Base-by-base conservation (phyloP, 2,797 vertebrate genomes). In the Enteromius radiatus region DNA sequence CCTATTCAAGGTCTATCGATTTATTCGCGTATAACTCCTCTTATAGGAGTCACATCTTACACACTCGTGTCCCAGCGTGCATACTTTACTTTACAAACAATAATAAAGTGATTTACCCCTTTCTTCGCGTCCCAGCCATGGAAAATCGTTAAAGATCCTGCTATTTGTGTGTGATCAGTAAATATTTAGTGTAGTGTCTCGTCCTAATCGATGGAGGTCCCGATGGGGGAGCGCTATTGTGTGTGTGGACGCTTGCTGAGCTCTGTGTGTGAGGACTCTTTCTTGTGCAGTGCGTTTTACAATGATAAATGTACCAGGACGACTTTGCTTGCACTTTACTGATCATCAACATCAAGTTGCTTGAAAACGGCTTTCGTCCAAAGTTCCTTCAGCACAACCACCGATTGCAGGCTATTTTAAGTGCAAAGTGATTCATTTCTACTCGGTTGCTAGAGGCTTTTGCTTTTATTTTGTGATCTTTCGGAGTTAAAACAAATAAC, bases 161-260 rank as follows among this genome's bases (percentile, higher is more conserved):
- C 95, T 96, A 96, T 96, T 96, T 96, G 96, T 96, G 95, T 96
- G 96, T 96, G 96, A 98, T 97, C 96, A 96, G 97, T 97, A 98
- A 98, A 98, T 97, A 98, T 98, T 97, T 97, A 97, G 96, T 95
- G 95, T 94, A 93, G 91, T 93, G 96, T 95, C 92, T 95, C 92
- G 93, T 94, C 90, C 91, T 94, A 95, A 98, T 98, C 97, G 95
- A 98, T 97, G 92, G 89, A 84, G 93, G 92, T 92, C 95, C 94
- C 95, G 92, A 94, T 93, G 95, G 95, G 95, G 94, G 92, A 86
- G 94, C 91, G 90, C 91, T 93, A 91, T 94, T 93, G 95, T 94
- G 94, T 94, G 94, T 94, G 90, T 89, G 92, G 92, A 87, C 93
- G 91, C 89, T 92, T 84, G 88, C 91, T 90, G 91, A 91, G 92